Percentiles rank a stretch among this genome's conserved stretches.
phyloP scores from a whole-genome alignment of 2,113 vertebrate species.

The Pygoscelis adeliae region DNA sequence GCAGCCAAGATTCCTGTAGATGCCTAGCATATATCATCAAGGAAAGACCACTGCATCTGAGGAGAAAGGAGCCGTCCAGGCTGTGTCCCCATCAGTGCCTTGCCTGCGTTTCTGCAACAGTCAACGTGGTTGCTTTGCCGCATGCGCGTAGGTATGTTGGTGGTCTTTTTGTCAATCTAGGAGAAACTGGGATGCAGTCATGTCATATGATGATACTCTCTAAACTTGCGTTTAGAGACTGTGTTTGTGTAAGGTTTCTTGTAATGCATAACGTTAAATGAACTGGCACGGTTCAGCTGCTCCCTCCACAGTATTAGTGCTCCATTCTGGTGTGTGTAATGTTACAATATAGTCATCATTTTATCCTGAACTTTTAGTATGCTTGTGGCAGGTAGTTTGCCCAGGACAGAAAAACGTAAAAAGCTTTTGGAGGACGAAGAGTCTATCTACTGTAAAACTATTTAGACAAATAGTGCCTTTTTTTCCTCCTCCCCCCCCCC shows the following conservation, averaged over 20 bases:
- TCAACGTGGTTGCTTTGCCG: fast-evolving
- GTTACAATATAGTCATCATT: fast-evolving
- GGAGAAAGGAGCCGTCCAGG: background rate
- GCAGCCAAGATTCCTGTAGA: background rate
- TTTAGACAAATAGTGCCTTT: background rate
- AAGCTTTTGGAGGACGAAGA: background rate
- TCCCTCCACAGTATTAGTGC: fast-evolving
- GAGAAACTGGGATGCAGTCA: background rate
- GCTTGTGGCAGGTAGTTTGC: background rate
- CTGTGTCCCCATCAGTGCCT: fast-evolving
- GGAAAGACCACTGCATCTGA: background rate
- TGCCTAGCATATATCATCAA: background rate
- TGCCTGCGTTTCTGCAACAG: fast-evolving
- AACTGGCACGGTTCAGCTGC: background rate
- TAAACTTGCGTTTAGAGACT: fast-evolving
- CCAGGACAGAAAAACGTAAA: background rate
- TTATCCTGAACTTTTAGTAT: background rate
- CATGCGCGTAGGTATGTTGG: fast-evolving
- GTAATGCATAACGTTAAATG: fast-evolving
- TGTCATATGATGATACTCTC: fast-evolving
- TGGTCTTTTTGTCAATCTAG: background rate
- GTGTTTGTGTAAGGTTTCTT: background rate
- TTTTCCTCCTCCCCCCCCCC: background rate
- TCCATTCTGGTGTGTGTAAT: fast-evolving
- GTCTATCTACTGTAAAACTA: background rate